Base-by-base conservation (phyloP, 2,888 invertebrate species). In the Flexamia atlantica region DNA sequence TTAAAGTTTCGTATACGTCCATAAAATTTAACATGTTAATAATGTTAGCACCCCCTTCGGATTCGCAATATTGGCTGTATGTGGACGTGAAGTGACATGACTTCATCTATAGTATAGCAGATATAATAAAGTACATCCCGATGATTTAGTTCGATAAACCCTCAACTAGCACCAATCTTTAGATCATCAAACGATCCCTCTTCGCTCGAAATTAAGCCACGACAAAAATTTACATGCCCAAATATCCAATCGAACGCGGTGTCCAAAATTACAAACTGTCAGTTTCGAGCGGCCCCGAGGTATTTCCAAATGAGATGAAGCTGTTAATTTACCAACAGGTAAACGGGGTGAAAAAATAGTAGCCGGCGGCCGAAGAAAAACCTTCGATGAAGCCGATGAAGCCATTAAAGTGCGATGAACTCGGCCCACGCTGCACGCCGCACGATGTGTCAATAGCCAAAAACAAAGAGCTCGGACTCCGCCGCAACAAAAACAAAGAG, bases 361-460 rank as follows among this genome's bases (percentile, higher is more conserved):
- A 64, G 64, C 64, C 64, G 64, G 64, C 64, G 64, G 72, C n/a
- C n/a, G 64, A 64, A 64, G 64, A 64, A 64, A 68, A 72, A 72
- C 40, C 23, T 72, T 36, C 20, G 72, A 72, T 72, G 72, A 72
- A 72, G 72, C 40, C 72, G 72, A 72, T 72, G 72, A 72, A 72
- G 72, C 40, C 72, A 72, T 72, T 72, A 72, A 40, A 17, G 72
- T 72, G 40, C 72, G 72, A 72, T 72, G 72, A 72, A 30, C 68
- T 17, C 57, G 20, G 20, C 57, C 57, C 53, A 53, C 70, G 40
- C 70, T 17, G 32, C 23, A 5, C 20, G 17, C 17, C 20, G 20
- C 72, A 2, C 72, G 76, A 76, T 76, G 76, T 76, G 76, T 76
- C 76, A 76, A 76, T 76, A 76, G 23, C 76, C 76, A 76, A 76